phyloP scores from a whole-genome alignment of 53 echinoderm and acorn worm species.

The Astropecten irregularis region DNA sequence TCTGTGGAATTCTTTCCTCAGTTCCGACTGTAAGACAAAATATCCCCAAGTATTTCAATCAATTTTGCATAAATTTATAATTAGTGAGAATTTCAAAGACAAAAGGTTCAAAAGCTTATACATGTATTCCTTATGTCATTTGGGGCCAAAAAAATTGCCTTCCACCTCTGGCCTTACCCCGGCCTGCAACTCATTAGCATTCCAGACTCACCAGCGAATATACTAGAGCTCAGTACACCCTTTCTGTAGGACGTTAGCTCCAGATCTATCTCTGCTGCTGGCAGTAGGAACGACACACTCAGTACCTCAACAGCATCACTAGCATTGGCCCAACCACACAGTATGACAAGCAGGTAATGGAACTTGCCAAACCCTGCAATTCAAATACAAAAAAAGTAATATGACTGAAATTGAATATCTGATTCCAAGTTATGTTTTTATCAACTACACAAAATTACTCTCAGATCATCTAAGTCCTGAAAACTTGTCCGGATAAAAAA shows the following conservation, averaged over 20 bases:
- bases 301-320: slow-evolving; percentile 94
- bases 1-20: too few relatives aligned
- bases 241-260: slow-evolving; percentile 61
- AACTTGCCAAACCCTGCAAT: slow-evolving; percentile 84
- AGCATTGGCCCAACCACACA: slow-evolving; percentile 97
- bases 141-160: too few relatives aligned
- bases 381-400: background rate
- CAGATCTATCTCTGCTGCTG: slow-evolving; percentile 69
- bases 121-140: too few relatives aligned
- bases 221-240: slow-evolving; percentile 78
- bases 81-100: too few relatives aligned
- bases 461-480: background rate
- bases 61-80: too few relatives aligned
- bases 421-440: background rate
- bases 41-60: too few relatives aligned
- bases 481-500: background rate
- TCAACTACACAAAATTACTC: background rate
- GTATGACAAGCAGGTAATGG: slow-evolving; percentile 63
- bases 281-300: slow-evolving; percentile 88
- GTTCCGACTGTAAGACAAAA: too few relatives aligned
- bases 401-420: background rate
- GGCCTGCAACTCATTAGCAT: too few relatives aligned
- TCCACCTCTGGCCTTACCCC: too few relatives aligned
- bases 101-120: too few relatives aligned
- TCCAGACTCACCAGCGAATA: slow-evolving; percentile 92